phyloP scores from a whole-genome alignment of 2,113 vertebrate species.

The Halcyon senegalensis region DNA sequence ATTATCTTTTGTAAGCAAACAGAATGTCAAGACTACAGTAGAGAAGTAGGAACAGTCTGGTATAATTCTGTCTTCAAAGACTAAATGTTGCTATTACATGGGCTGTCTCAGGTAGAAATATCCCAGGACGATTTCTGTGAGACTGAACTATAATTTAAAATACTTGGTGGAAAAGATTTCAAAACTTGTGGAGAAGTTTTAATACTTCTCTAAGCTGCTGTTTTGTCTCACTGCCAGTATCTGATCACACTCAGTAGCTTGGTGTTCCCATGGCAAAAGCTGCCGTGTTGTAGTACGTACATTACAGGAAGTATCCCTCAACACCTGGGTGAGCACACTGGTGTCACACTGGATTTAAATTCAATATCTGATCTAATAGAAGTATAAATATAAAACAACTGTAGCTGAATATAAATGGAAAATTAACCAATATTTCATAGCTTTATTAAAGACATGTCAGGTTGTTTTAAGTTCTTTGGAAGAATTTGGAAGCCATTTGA shows the following conservation, averaged over 20 bases:
- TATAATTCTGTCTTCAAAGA: background rate
- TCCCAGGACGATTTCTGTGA: background rate
- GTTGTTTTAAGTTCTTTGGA: background rate
- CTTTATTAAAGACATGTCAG: background rate
- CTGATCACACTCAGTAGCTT: accelerated
- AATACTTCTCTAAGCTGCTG: background rate
- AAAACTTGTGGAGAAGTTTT: background rate
- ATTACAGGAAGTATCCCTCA: background rate
- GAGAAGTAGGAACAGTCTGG: background rate
- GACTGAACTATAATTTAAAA: background rate
- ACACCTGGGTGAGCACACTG: background rate
- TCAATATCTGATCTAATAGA: background rate
- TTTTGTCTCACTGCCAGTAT: background rate
- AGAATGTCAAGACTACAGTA: background rate
- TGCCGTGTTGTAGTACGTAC: accelerated
- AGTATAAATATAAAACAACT: background rate
- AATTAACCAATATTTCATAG: background rate
- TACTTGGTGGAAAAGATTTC: background rate
- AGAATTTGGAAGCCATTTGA: background rate
- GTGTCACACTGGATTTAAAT: background rate
- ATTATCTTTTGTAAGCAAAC: background rate
- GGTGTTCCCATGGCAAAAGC: background rate
- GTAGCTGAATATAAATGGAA: background rate
- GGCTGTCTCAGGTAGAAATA: background rate
- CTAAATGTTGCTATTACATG: background rate